Evolutionary conservation across 1,140 invertebrate species (phyloP).

Genomic region (Octopus sinensis): DNA sequence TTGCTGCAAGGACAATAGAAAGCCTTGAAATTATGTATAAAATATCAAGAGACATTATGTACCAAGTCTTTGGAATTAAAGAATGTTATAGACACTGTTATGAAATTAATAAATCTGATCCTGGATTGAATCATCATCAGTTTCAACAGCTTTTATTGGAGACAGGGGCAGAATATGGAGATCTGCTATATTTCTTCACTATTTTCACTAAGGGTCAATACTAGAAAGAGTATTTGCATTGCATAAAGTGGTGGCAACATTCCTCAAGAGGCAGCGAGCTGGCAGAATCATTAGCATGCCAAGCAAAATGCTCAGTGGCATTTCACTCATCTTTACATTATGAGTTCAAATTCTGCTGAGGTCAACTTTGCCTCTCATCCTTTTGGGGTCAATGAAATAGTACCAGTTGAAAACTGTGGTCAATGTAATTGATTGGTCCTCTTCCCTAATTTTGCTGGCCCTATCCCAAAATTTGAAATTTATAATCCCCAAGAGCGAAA

Average conservation of each 20-base stretch:
- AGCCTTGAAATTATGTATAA: conserved; percentile 1
- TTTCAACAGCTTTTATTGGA: conserved; percentile 8
- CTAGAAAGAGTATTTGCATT: conserved; percentile 8
- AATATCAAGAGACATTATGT: neutral
- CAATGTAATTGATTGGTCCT: no score
- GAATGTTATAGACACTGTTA: neutral
- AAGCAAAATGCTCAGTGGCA: no score
- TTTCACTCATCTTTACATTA: no score
- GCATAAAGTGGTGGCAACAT: conserved; percentile 7
- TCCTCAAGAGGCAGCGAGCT: neutral
- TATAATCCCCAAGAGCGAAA: no score
- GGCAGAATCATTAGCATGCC: no score
- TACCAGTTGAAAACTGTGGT: no score
- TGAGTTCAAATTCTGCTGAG: no score
- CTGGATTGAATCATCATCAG: conserved; percentile 1
- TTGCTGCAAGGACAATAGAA: conserved; percentile 5
- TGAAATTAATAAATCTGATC: conserved; percentile 1
- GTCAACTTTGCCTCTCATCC: no score
- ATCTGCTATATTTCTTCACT: neutral
- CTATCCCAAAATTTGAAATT: no score
- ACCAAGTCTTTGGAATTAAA: conserved; percentile 8
- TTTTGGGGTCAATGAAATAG: no score
- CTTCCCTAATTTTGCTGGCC: no score
- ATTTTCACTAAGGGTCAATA: neutral
- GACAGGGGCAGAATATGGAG: neutral